phyloP scores from a whole-genome alignment of 2,888 invertebrate genomes.

The Drosophila rellima region DNA sequence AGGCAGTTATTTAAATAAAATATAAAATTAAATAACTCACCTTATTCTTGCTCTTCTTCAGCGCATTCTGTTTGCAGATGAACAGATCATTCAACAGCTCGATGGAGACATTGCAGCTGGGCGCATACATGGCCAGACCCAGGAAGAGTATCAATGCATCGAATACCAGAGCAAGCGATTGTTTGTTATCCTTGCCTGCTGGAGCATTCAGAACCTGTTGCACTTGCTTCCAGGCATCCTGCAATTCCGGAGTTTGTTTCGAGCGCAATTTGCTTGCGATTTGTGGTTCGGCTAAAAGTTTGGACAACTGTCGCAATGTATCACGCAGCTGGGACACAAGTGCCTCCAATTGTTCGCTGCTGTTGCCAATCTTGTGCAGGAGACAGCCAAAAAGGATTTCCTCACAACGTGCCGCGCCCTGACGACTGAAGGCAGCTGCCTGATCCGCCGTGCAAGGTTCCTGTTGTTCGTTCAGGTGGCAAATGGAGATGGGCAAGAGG shows the following conservation, averaged over 20 bases:
- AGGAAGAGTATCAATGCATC: slow-evolving; percentile 57
- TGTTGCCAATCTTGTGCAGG: slow-evolving; percentile 21
- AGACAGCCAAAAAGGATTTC: slow-evolving; percentile 50
- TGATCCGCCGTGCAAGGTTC: slow-evolving; percentile 36
- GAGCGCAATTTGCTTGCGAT: slow-evolving; percentile 35
- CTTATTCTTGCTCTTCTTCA: slow-evolving; percentile 16
- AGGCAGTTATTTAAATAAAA: background rate
- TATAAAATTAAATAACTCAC: background rate
- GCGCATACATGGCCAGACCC: slow-evolving; percentile 35
- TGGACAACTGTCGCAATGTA: slow-evolving; percentile 10
- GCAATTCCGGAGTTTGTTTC: slow-evolving; percentile 7
- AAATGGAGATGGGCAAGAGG: slow-evolving; percentile 29
- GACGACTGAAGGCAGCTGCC: slow-evolving; percentile 53
- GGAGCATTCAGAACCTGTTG: background rate
- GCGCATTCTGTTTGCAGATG: slow-evolving; percentile 50
- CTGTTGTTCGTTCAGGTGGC: slow-evolving; percentile 37
- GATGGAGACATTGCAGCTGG: slow-evolving; percentile 5
- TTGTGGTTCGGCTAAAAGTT: slow-evolving; percentile 14
- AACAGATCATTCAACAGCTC: slow-evolving; percentile 48
- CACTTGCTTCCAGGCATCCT: slow-evolving; percentile 37
- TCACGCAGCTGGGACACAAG: slow-evolving; percentile 23
- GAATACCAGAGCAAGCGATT: slow-evolving; percentile 20
- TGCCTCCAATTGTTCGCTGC: background rate
- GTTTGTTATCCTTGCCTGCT: background rate
- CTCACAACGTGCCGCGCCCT: slow-evolving; percentile 46